Evolutionary conservation across 2,888 invertebrate species (phyloP), one percentile per base, ranked within the genome.

Genomic region (Archips xylosteana): DNA sequence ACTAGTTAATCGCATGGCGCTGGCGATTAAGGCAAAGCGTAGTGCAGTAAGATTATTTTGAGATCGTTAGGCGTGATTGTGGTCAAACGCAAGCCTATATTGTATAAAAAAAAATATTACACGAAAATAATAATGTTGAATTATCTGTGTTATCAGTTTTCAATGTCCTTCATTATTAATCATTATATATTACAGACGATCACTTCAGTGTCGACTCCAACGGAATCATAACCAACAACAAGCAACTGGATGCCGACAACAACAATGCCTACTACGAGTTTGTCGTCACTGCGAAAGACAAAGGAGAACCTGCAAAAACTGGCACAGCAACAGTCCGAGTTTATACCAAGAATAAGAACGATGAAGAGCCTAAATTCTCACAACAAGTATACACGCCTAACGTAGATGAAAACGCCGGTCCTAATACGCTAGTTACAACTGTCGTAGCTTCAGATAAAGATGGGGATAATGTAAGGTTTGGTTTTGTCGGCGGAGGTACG

Each of bases 261-360:
- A 98, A 99, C 86, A 98, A 98, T 87, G 98, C 98, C 60, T 99
- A 99, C 89, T 99, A 99, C 85, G 98, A 99, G 89, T 98, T 99
- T 85, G 96, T 96, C 45, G 98, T 99, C 34, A 98, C 98, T 2
- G 99, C 99, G 9, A 98, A 97, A 87, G 99, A 99, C 87, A 98
- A 98, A 91, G 99, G 99, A 5, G 98, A 98, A 87, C 98, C 99
- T 0, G 96, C 98, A 0, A 97, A 98, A 88, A 98, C 97, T 0
- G 99, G 99, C 64, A 97, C 97, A 0, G 99, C 99, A 0, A 99
- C 98, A 0, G 99, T 99, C 15, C 96, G 99, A 74, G 97, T 99
- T 73, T 99, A 99, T 86, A 99, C 99, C n/a, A 98, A 98, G 85
- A 99, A 99, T 86, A 99, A 99, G 91, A 99, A 99, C 90, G 99